Evolutionary conservation across 2,888 invertebrate genomes (phyloP).

Genomic region (Bombyx huttoni): DNA sequence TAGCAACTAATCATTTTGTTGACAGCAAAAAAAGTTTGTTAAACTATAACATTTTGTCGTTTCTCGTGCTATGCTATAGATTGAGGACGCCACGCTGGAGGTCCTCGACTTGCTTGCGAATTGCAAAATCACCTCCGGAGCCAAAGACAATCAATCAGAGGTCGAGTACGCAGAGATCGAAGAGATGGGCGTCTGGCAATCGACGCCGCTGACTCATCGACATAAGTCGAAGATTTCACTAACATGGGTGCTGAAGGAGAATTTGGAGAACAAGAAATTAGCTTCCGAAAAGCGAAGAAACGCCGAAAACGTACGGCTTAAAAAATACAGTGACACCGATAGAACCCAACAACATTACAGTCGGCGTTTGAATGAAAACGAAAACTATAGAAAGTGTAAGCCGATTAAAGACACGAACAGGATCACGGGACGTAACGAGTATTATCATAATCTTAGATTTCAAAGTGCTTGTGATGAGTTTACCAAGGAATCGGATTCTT

Average conservation of each 20-base stretch:
- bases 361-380: constrained; percentile 32
- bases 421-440: constrained; percentile 56
- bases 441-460: constrained; percentile 61
- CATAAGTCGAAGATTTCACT: constrained; percentile 78
- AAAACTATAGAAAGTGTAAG: constrained; percentile 38
- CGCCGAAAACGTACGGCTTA: constrained; percentile 24
- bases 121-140: constrained; percentile 34
- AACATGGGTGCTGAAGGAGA: constrained; percentile 81
- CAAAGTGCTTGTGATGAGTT: constrained; percentile 57
- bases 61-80: too few relatives aligned
- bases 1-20: too few relatives aligned
- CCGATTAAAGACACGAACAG: constrained; percentile 31
- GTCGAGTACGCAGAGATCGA: constrained; percentile 54
- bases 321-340: constrained; percentile 21
- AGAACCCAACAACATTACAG: constrained; percentile 21
- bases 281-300: constrained; percentile 23
- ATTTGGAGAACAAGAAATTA: constrained; percentile 56
- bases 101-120: constrained; percentile 52
- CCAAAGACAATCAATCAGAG: constrained; percentile 28
- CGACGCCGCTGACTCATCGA: constrained; percentile 51
- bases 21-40: too few relatives aligned
- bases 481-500: constrained; percentile 37
- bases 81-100: constrained; percentile 25
- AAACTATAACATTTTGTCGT: too few relatives aligned
- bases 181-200: constrained; percentile 67